Evolutionary conservation across 2,113 vertebrate species (phyloP).

Genomic region (Thomomys bottae): DNA sequence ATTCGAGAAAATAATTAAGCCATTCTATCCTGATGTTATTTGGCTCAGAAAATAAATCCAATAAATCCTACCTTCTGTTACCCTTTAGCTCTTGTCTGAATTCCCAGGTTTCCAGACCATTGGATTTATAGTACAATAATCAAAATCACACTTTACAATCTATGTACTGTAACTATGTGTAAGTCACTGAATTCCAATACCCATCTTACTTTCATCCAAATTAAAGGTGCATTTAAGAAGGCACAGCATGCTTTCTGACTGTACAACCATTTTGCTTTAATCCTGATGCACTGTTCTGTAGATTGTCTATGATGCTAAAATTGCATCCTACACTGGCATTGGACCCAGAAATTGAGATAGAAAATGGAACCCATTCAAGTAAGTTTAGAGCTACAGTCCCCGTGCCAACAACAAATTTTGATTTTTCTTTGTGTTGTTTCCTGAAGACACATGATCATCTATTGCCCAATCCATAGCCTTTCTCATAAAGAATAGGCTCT

Average conservation of each 20-base stretch:
- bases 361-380: slow-evolving; percentile 64
- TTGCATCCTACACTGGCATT: slow-evolving; percentile 43
- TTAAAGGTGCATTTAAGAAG: slow-evolving; percentile 21
- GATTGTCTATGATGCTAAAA: slow-evolving; percentile 49
- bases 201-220: neutral
- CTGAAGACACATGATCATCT: slow-evolving; percentile 54
- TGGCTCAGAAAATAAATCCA: slow-evolving; percentile 38
- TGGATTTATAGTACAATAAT: neutral
- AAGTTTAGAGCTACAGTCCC: slow-evolving; percentile 55
- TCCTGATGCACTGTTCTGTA: neutral
- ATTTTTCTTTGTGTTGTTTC: slow-evolving; percentile 60
- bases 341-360: slow-evolving; percentile 62
- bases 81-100: slow-evolving; percentile 53
- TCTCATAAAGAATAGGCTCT: slow-evolving; percentile 53
- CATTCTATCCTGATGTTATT: slow-evolving; percentile 16
- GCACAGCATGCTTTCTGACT: neutral
- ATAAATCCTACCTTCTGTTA: slow-evolving; percentile 58
- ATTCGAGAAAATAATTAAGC: neutral
- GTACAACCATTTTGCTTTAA: neutral
- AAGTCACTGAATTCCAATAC: neutral
- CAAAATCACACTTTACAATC: neutral
- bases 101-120: slow-evolving; percentile 32
- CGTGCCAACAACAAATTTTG: slow-evolving; percentile 62
- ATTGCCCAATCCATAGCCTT: slow-evolving; percentile 54
- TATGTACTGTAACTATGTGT: neutral